phyloP scores from a whole-genome alignment of 2,888 invertebrate genomes.

The Pseudolycoriella hygida region DNA sequence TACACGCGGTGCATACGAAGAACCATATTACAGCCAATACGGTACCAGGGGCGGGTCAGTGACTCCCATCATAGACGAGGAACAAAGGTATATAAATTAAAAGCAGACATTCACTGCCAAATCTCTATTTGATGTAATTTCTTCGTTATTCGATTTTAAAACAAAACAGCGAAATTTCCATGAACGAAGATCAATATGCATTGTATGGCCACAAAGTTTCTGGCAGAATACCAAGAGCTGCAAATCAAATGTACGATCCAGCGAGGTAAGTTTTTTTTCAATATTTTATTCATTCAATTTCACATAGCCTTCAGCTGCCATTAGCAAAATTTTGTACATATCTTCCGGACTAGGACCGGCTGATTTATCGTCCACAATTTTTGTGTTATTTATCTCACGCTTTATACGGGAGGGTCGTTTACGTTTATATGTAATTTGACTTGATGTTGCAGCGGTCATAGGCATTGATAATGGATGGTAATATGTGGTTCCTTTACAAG shows the following conservation, averaged over 20 bases:
- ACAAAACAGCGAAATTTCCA: conserved; percentile 41
- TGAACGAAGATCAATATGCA: conserved; percentile 51
- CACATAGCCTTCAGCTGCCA: conserved; percentile 30
- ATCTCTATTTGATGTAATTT: neutral
- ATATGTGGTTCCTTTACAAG: conserved; percentile 28
- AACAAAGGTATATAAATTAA: conserved; percentile 43
- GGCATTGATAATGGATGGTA: conserved; percentile 22
- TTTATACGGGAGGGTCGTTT: conserved; percentile 4
- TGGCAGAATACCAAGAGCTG: conserved; percentile 33
- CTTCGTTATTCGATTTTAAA: conserved; percentile 12
- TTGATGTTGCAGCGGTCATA: conserved; percentile 12
- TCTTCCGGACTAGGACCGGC: conserved; percentile 20
- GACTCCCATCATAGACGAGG: conserved; percentile 84
- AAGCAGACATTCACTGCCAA: conserved; percentile 1
- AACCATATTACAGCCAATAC: conserved; percentile 74
- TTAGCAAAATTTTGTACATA: conserved; percentile 27
- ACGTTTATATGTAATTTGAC: neutral
- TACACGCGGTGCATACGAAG: conserved; percentile 58
- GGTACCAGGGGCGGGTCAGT: conserved; percentile 46
- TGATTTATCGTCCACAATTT: conserved; percentile 12
- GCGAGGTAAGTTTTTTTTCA: conserved; percentile 20
- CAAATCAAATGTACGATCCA: conserved; percentile 30
- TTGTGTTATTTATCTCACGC: conserved; percentile 7
- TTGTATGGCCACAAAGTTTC: conserved; percentile 49
- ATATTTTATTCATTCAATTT: conserved; percentile 7